A percentile compares a stretch with the other conserved stretches of the same genome.
These are phyloP conservation scores for Lasioglossum baleicum DNA, from an alignment of 1,140 invertebrate genomes.

Conservation along the genomic window DNA sequence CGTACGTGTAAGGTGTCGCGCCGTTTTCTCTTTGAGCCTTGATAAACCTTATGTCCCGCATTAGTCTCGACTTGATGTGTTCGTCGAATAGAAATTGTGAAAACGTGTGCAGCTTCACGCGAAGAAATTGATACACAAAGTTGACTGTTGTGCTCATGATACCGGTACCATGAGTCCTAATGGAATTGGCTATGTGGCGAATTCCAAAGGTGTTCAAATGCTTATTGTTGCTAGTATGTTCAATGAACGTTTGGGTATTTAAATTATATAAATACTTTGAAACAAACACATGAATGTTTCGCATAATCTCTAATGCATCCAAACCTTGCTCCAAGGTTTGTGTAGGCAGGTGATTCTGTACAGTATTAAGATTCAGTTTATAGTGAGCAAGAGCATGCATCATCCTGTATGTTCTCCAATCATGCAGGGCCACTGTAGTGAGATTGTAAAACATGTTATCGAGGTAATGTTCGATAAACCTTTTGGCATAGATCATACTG, in stretches of 20 bases:
- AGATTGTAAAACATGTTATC: conserved; percentile 98
- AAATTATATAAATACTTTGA: conserved; percentile 97
- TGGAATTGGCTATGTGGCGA: conserved; percentile 97
- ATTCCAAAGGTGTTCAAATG: conserved; percentile 98
- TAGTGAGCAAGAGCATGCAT: conserved; percentile 96
- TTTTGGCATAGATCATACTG: conserved; percentile 69
- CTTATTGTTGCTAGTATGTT: conserved; percentile 94
- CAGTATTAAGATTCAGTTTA: conserved; percentile 90
- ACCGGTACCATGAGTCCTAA: conserved; percentile 97
- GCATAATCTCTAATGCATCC: conserved; percentile 98
- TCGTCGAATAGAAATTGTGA: conserved; percentile 99
- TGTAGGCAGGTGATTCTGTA: conserved; percentile 96
- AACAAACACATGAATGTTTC: conserved; percentile 98
- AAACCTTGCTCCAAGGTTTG: conserved; percentile 98
- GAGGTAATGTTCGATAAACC: conserved; percentile 92
- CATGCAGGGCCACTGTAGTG: conserved; percentile 97
- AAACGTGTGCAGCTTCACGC: conserved; percentile 96
- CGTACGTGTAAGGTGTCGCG: conserved; percentile 85
- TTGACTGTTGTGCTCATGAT: conserved; percentile 99
- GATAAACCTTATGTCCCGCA: conserved; percentile 90
- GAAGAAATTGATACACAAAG: conserved; percentile 97
- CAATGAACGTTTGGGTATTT: conserved; percentile 98
- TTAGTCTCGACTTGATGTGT: conserved; percentile 96
- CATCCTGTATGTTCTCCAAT: conserved; percentile 98
- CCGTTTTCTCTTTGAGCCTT: conserved; percentile 78